phyloP scores from a whole-genome alignment of 2,888 invertebrate species.

The Hemistola chrysoprasaria region DNA sequence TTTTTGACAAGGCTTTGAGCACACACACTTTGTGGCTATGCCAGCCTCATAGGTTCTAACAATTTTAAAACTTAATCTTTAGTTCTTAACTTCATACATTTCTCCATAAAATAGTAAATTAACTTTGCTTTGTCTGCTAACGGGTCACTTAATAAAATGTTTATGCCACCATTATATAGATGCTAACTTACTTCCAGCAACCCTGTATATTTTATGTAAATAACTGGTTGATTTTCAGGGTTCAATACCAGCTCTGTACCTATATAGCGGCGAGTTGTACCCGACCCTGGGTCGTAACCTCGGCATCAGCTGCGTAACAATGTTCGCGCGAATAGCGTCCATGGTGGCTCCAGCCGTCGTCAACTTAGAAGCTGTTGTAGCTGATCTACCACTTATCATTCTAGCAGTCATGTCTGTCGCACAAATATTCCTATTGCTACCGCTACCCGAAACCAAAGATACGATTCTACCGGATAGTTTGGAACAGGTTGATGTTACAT shows the following conservation, averaged over 20 bases:
- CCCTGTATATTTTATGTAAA: too few relatives aligned
- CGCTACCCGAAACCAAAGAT: conserved; percentile 73
- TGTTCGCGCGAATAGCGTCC: conserved; percentile 90
- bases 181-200: too few relatives aligned
- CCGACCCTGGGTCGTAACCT: conserved; percentile 90
- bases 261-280: conserved; percentile 89
- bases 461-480: conserved; percentile 76
- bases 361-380: conserved; percentile 45
- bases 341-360: conserved; percentile 80
- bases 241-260: conserved; percentile 82
- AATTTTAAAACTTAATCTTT: too few relatives aligned
- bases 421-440: conserved; percentile 58
- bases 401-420: conserved; percentile 50
- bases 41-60: too few relatives aligned
- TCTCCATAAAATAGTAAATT: too few relatives aligned
- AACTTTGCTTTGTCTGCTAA: too few relatives aligned
- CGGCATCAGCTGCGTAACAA: conserved; percentile 88
- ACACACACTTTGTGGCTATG: too few relatives aligned
- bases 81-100: too few relatives aligned
- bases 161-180: too few relatives aligned
- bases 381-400: conserved; percentile 56
- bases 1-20: too few relatives aligned
- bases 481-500: conserved; percentile 66
- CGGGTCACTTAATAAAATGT: too few relatives aligned
- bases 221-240: conserved; percentile 79